Conservation (phyloP, 2,888 invertebrate species). For the Eudasyphora cyanicolor region DNA sequence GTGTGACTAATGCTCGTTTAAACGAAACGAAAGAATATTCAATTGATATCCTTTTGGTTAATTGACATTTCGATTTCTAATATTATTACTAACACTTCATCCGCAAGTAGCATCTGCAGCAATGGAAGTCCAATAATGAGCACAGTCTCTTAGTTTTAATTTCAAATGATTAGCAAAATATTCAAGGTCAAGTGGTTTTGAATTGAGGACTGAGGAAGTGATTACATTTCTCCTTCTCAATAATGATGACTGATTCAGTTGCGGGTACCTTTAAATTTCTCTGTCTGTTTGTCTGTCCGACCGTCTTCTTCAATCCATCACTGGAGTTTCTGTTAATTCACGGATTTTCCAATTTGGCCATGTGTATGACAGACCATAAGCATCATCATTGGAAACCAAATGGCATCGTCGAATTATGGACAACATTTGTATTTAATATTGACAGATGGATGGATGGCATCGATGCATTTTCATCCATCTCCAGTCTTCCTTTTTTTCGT, state of each 20-base stretch:
- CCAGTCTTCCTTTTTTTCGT: too few species aligned
- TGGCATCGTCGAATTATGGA: constrained; percentile 11
- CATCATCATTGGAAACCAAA: too few species aligned
- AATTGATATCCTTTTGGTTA: constrained; percentile 28
- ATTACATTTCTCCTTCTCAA: too few species aligned
- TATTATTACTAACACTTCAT: constrained; percentile 8
- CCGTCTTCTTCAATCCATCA: not conserved
- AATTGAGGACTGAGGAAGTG: too few species aligned
- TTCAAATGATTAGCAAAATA: not conserved
- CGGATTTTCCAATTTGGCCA: constrained; percentile 12
- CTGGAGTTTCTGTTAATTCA: not conserved
- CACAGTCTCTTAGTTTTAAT: not conserved
- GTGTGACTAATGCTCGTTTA: not conserved
- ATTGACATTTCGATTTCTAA: constrained; percentile 3
- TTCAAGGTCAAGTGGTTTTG: not conserved
- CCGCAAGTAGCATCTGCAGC: not conserved
- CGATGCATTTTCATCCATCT: not conserved
- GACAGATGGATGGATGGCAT: constrained; percentile 61
- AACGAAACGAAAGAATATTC: constrained; percentile 25
- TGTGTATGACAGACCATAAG: constrained; percentile 18
- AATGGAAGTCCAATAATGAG: not conserved
- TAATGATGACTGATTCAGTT: too few species aligned
- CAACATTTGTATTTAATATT: constrained; percentile 63
- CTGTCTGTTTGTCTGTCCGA: not conserved
- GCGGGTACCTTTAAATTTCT: not conserved